Evolutionary conservation across 2,888 invertebrate genomes (phyloP), one percentile per base, ranked within the genome.

Genomic region (Chymomyza fuscimana): DNA sequence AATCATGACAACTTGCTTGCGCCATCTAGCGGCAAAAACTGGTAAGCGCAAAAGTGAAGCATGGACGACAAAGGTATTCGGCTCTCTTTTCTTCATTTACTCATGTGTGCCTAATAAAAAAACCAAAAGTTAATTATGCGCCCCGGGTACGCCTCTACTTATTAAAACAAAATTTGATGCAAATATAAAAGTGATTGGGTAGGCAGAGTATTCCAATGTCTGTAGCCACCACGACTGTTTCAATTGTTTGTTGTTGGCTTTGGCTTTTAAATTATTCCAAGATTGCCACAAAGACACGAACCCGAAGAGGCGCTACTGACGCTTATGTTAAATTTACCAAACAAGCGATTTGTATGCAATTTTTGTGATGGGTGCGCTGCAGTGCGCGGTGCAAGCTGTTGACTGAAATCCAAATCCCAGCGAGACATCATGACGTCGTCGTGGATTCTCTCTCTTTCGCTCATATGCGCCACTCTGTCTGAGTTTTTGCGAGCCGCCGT

Each of bases 371-470:
- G 59, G 54, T 40, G 22, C 60, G 36, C 22, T 40, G 32, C 36
- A 9, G 61, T 50, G 40, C 5, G 46, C 25, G 64, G 40, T 12
- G 40, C 40, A 10, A 25, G 64, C 32, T 62, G 16, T 52, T 22
- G 58, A 66, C 73, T 84, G 79, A 88, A 88, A 79, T 81, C 86
- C 82, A 86, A 84, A 78, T 82, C 86, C 86, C 87, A 89, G 75
- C 89, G 90, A 90, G 90, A 90, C 90, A 89, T 85, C 85, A 86
- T 89, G 90, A 89, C 90, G 90, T 83, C 90, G 87, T 74, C 78
- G 76, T 74, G 61, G 62, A 58, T 59, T 46, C 64, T 56, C 66
- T 70, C 59, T 60, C 61, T 67, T 67, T 54, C 58, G 16, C 56
- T 12, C 40, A 56, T 12, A 60, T 68, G 10, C 61, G 63, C 56